Evolutionary conservation across 2,797 vertebrate species (phyloP).

Genomic region (Propithecus deckenii): DNA sequence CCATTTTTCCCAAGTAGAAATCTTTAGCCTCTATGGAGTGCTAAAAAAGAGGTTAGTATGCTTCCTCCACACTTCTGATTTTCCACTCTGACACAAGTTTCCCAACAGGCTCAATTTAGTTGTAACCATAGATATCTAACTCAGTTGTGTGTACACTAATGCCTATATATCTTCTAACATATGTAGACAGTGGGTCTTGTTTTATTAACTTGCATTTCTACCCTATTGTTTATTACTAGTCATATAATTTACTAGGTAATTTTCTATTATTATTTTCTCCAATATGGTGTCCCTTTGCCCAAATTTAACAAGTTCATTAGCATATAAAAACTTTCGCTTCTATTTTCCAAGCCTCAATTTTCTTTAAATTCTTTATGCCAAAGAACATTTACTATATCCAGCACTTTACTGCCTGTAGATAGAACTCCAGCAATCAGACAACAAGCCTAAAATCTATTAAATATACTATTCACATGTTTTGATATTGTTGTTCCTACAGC

Average conservation of each 20-base stretch:
- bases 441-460: not conserved
- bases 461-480: not conserved
- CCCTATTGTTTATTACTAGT: not conserved
- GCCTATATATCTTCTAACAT: not conserved
- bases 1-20: not conserved
- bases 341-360: not conserved
- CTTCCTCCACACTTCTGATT: not conserved
- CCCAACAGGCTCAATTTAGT: not conserved
- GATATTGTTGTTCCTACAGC: not conserved
- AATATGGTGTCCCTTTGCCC: not conserved
- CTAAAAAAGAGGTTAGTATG: not conserved
- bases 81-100: not conserved
- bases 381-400: not conserved
- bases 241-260: not conserved
- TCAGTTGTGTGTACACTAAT: not conserved
- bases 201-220: not conserved
- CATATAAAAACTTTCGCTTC: not conserved
- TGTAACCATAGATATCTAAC: not conserved
- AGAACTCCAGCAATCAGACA: not conserved
- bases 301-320: not conserved
- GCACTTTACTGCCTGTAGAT: not conserved
- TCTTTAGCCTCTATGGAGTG: not conserved
- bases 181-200: not conserved
- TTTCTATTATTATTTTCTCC: not conserved
- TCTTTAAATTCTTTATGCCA: not conserved